phyloP scores from a whole-genome alignment of 2,113 vertebrate genomes.

The Bungarus multicinctus region DNA sequence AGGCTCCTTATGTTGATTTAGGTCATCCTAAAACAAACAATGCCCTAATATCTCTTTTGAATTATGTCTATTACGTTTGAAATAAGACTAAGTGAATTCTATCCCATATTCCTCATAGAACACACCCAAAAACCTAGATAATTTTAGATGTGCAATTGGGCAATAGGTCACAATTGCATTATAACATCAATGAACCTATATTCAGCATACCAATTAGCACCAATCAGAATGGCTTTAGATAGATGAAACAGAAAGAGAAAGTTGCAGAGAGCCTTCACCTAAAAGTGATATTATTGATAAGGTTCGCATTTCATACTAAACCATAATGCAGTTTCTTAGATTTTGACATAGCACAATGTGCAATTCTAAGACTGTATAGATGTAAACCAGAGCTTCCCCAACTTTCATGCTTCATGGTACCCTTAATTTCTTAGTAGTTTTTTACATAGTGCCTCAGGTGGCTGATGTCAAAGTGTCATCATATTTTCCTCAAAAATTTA shows the following conservation, averaged over 20 bases:
- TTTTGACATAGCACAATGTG: not conserved
- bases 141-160: not conserved
- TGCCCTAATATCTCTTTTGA: not conserved
- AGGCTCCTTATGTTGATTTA: not conserved
- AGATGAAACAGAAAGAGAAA: not conserved
- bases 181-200: rapidly evolving
- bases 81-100: not conserved
- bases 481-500: not conserved
- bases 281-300: not conserved
- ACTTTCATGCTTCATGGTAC: not conserved
- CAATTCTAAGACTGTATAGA: not conserved
- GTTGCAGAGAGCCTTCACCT: not conserved
- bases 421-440: not conserved
- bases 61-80: not conserved
- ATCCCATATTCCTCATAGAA: not conserved
- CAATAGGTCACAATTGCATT: rapidly evolving
- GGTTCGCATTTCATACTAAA: not conserved
- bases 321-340: not conserved
- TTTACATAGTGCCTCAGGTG: not conserved
- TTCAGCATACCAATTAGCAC: not conserved
- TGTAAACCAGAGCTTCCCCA: not conserved
- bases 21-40: not conserved
- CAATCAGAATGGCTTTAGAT: not conserved
- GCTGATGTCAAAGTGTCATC: not conserved
- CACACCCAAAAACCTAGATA: not conserved